Evolutionary conservation across 35 echinoderm and acorn worm species (phyloP).

Genomic region (Anneissia japonica): DNA sequence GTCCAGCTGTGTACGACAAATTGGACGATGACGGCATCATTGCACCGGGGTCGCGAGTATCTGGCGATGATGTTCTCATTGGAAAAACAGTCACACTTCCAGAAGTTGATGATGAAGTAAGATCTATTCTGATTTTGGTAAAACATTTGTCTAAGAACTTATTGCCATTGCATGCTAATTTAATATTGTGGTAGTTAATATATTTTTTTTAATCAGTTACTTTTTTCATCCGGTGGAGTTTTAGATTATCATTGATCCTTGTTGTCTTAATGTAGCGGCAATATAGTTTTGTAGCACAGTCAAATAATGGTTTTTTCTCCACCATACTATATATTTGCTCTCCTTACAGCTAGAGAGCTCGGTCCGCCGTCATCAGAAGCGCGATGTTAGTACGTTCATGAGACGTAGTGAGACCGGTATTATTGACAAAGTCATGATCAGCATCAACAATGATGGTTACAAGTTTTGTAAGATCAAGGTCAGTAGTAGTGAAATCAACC

Average conservation of each 20-base stretch:
- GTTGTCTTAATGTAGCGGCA: not conserved
- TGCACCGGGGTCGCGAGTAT: constrained; percentile 77
- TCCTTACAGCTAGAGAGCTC: constrained; percentile 67
- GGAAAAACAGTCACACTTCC: constrained; percentile 81
- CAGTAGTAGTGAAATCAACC: too few relatives aligned
- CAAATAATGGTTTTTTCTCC: too few relatives aligned
- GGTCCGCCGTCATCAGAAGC: constrained; percentile 69
- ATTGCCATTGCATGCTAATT: not conserved
- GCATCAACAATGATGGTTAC: constrained; percentile 97
- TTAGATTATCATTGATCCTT: not conserved
- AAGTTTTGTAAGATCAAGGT: constrained; percentile 99
- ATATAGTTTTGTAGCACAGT: not conserved
- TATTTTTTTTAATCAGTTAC: not conserved
- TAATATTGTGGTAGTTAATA: not conserved
- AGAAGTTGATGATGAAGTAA: constrained; percentile 95
- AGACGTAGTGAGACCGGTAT: constrained; percentile 91
- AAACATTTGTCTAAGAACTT: too few relatives aligned
- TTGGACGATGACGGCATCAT: constrained; percentile 98
- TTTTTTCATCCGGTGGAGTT: too few relatives aligned
- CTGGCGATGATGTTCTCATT: constrained; percentile 97
- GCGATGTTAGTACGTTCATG: constrained; percentile 99
- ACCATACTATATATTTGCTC: too few relatives aligned
- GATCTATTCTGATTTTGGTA: not conserved
- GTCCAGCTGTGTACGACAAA: constrained; percentile 88
- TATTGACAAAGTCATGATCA: constrained; percentile 95